Evolutionary conservation across 2,797 vertebrate species (phyloP).

Genomic region (Tokudaia muenninki): DNA sequence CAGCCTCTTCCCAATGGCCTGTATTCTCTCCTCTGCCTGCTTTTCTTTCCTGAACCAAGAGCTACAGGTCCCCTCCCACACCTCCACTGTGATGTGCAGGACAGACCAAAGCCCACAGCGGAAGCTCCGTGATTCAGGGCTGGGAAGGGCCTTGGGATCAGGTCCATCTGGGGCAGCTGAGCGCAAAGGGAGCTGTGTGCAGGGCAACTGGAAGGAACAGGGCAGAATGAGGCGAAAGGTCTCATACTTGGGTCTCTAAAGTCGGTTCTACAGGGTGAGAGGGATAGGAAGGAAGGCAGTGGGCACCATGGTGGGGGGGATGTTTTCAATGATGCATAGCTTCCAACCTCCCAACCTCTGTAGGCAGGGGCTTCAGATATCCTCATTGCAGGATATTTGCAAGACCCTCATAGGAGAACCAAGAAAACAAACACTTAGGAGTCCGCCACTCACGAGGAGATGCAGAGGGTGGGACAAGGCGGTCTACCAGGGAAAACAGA

Average conservation of each 20-base stretch:
- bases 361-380: neutral
- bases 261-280: neutral
- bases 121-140: neutral
- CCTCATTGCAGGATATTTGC: neutral
- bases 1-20: neutral
- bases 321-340: neutral
- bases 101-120: neutral
- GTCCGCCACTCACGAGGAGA: fast-evolving
- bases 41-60: neutral
- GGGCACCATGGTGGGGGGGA: too few species aligned
- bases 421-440: neutral
- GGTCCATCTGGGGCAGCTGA: neutral
- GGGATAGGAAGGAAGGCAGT: neutral
- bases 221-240: too few species aligned
- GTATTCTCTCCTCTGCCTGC: neutral
- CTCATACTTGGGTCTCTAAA: neutral
- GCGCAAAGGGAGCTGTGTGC: neutral
- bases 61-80: neutral
- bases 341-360: neutral
- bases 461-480: neutral
- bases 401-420: neutral
- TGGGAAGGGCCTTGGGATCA: neutral
- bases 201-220: neutral
- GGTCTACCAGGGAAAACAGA: neutral
- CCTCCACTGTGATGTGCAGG: neutral